Conservation (phyloP, 2,113 vertebrate species). For the Tamias sibiricus region DNA sequence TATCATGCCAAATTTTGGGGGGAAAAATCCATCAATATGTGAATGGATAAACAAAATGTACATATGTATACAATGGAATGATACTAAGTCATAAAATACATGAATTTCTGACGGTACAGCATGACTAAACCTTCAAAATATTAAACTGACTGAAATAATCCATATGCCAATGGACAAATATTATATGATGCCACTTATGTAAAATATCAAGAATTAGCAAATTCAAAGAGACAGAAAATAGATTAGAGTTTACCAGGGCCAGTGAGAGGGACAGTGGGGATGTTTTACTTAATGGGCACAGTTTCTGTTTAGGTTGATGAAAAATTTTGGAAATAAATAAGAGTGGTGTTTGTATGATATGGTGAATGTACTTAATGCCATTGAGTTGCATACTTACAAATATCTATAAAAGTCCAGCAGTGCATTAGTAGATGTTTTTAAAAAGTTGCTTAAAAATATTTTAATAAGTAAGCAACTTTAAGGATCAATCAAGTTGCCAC, state of each 20-base stretch:
- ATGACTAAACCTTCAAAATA: neutral
- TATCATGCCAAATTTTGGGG: neutral
- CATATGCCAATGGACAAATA: neutral
- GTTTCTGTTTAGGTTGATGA: neutral
- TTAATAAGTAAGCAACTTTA: neutral
- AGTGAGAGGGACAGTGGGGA: neutral
- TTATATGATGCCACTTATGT: neutral
- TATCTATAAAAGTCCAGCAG: neutral
- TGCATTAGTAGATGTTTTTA: neutral
- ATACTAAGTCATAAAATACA: neutral
- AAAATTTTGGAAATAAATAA: neutral
- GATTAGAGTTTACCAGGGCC: neutral
- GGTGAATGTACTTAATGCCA: neutral
- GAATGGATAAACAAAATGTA: neutral
- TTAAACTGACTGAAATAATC: neutral
- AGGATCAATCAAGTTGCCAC: neutral
- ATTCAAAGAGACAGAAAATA: constrained; percentile 15
- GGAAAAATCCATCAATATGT: neutral
- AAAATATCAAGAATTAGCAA: neutral
- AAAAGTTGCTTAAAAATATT: constrained; percentile 6
- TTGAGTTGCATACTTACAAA: neutral
- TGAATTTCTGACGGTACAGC: neutral
- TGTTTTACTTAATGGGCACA: neutral
- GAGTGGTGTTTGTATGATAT: neutral
- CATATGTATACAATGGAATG: neutral